Percentiles rank a stretch among this genome's conserved stretches.
phyloP scores from a whole-genome alignment of 2,797 vertebrate genomes.

The Neopelma chrysocephalum region DNA sequence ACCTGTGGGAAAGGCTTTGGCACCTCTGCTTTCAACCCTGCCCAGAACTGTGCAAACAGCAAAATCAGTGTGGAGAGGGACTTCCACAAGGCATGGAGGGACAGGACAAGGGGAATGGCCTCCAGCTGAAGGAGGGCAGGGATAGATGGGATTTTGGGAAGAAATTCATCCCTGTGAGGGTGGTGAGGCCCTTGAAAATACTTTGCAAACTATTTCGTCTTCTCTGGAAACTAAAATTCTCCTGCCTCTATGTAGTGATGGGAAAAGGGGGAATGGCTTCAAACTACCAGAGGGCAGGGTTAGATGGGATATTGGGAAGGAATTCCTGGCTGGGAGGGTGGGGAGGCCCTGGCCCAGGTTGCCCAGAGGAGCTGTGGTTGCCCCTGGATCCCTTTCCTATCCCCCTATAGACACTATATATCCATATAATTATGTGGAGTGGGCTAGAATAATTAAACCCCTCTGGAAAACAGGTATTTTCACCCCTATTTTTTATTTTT shows the following conservation, averaged over 20 bases:
- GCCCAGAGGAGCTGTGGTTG: background rate
- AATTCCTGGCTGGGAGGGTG: background rate
- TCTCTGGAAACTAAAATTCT: too few relatives aligned
- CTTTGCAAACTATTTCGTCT: too few relatives aligned
- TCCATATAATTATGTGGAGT: background rate
- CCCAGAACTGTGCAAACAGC: background rate
- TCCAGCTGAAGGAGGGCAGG: too few relatives aligned
- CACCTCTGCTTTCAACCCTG: background rate
- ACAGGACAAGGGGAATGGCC: background rate
- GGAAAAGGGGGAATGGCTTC: too few relatives aligned
- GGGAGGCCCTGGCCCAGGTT: background rate
- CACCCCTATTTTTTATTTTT: rapidly evolving
- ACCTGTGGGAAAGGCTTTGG: background rate
- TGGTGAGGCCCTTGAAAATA: background rate
- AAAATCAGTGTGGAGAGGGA: background rate
- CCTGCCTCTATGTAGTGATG: too few relatives aligned
- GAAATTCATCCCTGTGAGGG: background rate
- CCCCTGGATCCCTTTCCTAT: background rate
- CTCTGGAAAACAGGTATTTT: background rate
- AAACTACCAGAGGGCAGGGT: too few relatives aligned
- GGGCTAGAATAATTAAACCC: background rate
- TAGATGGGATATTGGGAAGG: background rate
- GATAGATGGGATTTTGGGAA: background rate
- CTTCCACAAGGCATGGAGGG: rapidly evolving
- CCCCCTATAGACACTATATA: too few relatives aligned